Evolutionary conservation across 2,113 vertebrate genomes (phyloP).

Genomic region (Dasyprocta punctata): DNA sequence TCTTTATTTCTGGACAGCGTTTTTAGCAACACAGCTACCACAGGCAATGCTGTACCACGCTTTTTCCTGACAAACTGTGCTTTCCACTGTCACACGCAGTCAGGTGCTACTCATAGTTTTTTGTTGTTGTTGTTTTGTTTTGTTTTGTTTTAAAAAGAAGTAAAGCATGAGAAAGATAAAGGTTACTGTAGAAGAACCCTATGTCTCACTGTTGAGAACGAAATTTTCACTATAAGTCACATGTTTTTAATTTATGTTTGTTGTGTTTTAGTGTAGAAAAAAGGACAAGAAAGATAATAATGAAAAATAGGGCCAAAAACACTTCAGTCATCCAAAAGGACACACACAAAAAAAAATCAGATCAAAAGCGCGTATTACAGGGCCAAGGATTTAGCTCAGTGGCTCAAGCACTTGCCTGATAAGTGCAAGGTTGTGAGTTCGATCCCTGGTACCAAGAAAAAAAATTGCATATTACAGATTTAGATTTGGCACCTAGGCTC

Average conservation of each 20-base stretch:
- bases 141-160: background rate
- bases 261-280: background rate
- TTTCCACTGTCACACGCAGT: background rate
- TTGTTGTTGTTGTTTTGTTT: too few species aligned
- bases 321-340: background rate
- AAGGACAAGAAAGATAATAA: background rate
- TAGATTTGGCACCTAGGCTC: background rate
- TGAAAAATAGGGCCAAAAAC: background rate
- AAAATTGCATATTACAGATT: too few species aligned
- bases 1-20: background rate
- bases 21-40: background rate
- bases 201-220: background rate
- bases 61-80: background rate
- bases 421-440: too few species aligned
- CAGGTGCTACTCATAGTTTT: background rate
- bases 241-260: background rate
- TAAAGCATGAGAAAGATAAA: background rate
- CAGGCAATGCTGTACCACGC: background rate
- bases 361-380: background rate
- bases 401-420: too few species aligned
- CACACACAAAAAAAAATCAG: background rate
- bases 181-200: background rate
- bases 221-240: background rate
- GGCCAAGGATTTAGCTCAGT: too few species aligned
- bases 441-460: too few species aligned